phyloP scores from a whole-genome alignment of 2,113 vertebrate species.

The Shinisaurus crocodilurus region DNA sequence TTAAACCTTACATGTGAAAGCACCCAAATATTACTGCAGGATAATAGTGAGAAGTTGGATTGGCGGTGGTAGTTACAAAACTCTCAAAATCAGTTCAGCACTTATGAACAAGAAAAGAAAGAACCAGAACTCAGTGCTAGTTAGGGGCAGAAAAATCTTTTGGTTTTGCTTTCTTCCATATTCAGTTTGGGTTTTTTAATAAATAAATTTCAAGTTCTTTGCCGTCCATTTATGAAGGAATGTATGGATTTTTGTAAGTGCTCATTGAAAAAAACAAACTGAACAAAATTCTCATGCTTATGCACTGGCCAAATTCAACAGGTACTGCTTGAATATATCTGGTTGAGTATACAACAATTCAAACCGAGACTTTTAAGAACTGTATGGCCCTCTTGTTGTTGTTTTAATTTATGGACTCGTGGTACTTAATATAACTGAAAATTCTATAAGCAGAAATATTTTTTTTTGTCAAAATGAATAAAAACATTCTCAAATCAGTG shows the following conservation, averaged over 20 bases:
- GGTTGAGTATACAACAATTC: too few relatives aligned
- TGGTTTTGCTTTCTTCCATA: too few relatives aligned
- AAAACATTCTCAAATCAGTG: neutral
- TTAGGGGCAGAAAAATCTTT: neutral
- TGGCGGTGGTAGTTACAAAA: neutral
- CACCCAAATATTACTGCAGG: neutral
- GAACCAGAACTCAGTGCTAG: neutral
- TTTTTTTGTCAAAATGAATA: neutral
- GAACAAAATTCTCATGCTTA: neutral
- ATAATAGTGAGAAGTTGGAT: neutral
- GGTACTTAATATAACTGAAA: too few relatives aligned
- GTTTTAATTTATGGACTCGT: too few relatives aligned
- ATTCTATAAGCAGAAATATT: too few relatives aligned
- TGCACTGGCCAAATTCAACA: neutral
- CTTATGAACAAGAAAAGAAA: neutral
- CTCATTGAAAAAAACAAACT: neutral
- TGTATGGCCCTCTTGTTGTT: too few relatives aligned
- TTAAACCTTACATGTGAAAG: neutral
- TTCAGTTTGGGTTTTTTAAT: too few relatives aligned
- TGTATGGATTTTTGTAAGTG: too few relatives aligned
- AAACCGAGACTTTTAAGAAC: too few relatives aligned
- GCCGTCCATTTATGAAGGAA: neutral
- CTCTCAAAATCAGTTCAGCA: neutral
- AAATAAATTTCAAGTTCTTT: too few relatives aligned
- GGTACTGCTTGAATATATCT: too few relatives aligned